Base-by-base conservation (phyloP, 1,140 invertebrate species). In the Aporrectodea caliginosa region DNA sequence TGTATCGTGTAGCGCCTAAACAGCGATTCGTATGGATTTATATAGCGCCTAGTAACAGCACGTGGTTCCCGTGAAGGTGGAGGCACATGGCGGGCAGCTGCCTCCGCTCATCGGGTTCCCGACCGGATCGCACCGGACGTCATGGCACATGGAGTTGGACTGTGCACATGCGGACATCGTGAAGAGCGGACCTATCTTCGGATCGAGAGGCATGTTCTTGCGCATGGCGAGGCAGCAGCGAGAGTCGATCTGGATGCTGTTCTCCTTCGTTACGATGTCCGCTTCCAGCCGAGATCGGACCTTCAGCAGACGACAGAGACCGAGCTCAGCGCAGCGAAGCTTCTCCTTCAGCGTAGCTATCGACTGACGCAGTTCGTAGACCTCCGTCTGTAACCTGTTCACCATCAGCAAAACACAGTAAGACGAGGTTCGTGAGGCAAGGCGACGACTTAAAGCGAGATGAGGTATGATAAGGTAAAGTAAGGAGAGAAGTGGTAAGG, bases 171-270 rank as follows among this genome's bases (percentile, higher is more conserved):
- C 43, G 43, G 43, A 12, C 43, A 58, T 6, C 43, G 43, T 58
- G 22, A 58, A 58, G 43, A 58, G 43, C 43, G 43, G 43, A 12
- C 43, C 43, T 6, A 58, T 58, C 43, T 58, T 58, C 43, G 43
- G 43, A 22, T 58, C 43, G 43, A 58, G 43, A 58, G 43, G 43
- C 43, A 58, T 58, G 43, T 58, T 93, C 79, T 95, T 91, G 78
- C 96, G 90, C 82, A 97, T 90, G 30, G 95, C 94, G 89, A 95
- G 92, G 85, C 96, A 97, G 89, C 95, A 94, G 87, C 96, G 94
- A 72, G 93, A 90, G 89, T 98, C 96, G 80, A 97, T 95, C 84
- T 95, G 94, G 69, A 98, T 89, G 6, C 94, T 92, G 85, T 96
- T 95, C 58, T 94, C 92, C 90, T 98, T 98, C 83, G 93, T 91